Evolutionary conservation across 2,888 invertebrate species (phyloP).

Genomic region (Helicoverpa assulta): DNA sequence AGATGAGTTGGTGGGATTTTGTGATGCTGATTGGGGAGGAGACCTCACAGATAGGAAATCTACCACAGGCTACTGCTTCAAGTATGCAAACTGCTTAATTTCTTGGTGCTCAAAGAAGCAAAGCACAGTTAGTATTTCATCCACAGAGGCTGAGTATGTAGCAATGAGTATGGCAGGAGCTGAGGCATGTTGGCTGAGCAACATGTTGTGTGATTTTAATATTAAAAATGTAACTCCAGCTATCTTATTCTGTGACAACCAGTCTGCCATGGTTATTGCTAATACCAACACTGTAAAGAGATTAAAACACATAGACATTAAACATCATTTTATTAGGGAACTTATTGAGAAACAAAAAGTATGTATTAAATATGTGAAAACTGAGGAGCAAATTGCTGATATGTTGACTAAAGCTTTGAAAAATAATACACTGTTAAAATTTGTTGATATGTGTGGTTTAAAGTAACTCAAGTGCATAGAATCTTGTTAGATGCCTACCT

Average conservation of each 20-base stretch:
- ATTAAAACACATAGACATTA: too few relatives aligned
- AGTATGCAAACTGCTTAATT: slow-evolving; percentile 31
- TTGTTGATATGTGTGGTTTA: too few relatives aligned
- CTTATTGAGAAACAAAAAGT: too few relatives aligned
- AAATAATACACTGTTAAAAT: too few relatives aligned
- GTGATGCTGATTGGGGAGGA: slow-evolving; percentile 39
- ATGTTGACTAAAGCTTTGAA: too few relatives aligned
- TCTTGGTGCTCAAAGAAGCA: slow-evolving; percentile 59
- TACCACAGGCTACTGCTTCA: slow-evolving; percentile 27
- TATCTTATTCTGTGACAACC: slow-evolving; percentile 4
- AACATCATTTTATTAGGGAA: too few relatives aligned
- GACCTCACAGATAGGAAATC: slow-evolving; percentile 53
- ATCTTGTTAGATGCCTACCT: too few relatives aligned
- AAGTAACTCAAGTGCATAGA: too few relatives aligned
- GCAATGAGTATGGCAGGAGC: slow-evolving; percentile 52
- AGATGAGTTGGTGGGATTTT: slow-evolving; percentile 5
- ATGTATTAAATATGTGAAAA: too few relatives aligned
- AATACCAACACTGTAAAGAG: slow-evolving; percentile 5
- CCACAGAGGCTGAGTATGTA: slow-evolving; percentile 60
- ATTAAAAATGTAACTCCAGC: slow-evolving; percentile 1
- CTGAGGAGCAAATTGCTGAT: too few relatives aligned
- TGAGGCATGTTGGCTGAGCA: slow-evolving; percentile 39
- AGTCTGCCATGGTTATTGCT: neutral
- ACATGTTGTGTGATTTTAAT: slow-evolving; percentile 8
- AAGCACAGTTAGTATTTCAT: slow-evolving; percentile 57